Evolutionary conservation across 2,797 vertebrate species (phyloP), one percentile per base, ranked within the genome.

Genomic region (Circus cinereus): DNA sequence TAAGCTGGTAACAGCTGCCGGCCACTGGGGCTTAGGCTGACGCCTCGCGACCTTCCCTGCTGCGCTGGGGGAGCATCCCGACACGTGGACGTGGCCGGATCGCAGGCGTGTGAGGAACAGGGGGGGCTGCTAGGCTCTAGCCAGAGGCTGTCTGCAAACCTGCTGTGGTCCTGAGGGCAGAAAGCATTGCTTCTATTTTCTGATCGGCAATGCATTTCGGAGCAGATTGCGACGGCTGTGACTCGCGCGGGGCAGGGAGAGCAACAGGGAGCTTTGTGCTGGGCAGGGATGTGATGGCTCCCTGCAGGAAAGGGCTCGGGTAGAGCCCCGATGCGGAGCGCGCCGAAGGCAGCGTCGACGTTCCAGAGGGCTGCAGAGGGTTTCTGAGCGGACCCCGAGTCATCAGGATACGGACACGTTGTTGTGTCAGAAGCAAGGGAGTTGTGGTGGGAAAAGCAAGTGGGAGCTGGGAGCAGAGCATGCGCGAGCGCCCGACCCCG

Each of bases 11-110:
- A 23, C 20, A 70, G 38, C 42, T 69, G 30, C 9, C 2, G 6
- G 23, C 51, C 51, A 1, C 10, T 3, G 19, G 36, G 78, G n/a
- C 40, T 50, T 20, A 34, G 65, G 56, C 85, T 30, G 47, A 68
- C 8, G 16, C 45, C 62, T 65, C 30, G 56, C 9, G 7, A 54
- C 50, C 60, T 80, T 84, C 47, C n/a, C 45, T 3, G 1, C 29
- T 8, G 18, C 0, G 0, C 1, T 0, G 2, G 16, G 22, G 51
- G 48, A 59, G 23, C 17, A 51, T 38, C 32, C 15, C 0, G 0
- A 24, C 2, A 2, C 0, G 0, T 9, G 60, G 60, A 26, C 2
- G 1, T 0, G 3, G 43, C 69, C 2, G 2, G 38, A 45, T 17
- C 1, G 4, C 32, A 11, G 62, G 62, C 9, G 5, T 2, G 0